Percentiles rank a stretch among this genome's conserved stretches.
Evolutionary conservation across 2,113 vertebrate species (phyloP).

Genomic region (Callithrix jacchus): DNA sequence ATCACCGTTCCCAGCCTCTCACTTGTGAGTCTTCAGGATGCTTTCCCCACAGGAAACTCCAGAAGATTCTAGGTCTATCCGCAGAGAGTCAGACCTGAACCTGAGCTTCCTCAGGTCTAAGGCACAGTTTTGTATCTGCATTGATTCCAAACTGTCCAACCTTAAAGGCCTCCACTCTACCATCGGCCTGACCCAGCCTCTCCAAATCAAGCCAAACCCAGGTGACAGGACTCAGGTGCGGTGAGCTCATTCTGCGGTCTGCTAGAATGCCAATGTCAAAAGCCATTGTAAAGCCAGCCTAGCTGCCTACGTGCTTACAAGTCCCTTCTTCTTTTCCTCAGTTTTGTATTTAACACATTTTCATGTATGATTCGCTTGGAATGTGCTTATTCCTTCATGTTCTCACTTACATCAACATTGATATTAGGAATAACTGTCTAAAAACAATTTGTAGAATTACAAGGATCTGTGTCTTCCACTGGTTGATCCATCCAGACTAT

Average conservation of each 20-base stretch:
- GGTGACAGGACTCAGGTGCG: rapidly evolving
- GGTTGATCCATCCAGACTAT: too few species aligned
- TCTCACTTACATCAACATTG: not conserved
- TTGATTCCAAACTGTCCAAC: rapidly evolving
- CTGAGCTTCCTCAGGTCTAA: not conserved
- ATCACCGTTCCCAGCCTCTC: rapidly evolving
- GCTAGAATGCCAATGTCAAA: too few species aligned
- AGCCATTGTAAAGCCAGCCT: rapidly evolving
- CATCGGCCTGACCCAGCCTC: rapidly evolving
- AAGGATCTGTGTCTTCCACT: not conserved
- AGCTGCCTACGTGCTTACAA: rapidly evolving
- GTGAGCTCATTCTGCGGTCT: rapidly evolving
- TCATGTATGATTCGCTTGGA: rapidly evolving
- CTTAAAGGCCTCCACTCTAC: rapidly evolving
- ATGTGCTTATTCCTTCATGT: not conserved
- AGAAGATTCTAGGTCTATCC: not conserved
- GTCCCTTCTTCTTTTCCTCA: rapidly evolving
- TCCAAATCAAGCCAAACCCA: rapidly evolving
- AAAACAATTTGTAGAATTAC: not conserved
- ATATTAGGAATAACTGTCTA: too few species aligned
- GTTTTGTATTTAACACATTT: not conserved
- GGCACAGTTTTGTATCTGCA: rapidly evolving
- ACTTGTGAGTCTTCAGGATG: not conserved
- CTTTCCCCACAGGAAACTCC: not conserved
- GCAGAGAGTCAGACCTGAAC: not conserved